These are phyloP conservation scores for Sympetrum striolatum DNA, from an alignment of 2,888 invertebrate species.

Conservation along the genomic window DNA sequence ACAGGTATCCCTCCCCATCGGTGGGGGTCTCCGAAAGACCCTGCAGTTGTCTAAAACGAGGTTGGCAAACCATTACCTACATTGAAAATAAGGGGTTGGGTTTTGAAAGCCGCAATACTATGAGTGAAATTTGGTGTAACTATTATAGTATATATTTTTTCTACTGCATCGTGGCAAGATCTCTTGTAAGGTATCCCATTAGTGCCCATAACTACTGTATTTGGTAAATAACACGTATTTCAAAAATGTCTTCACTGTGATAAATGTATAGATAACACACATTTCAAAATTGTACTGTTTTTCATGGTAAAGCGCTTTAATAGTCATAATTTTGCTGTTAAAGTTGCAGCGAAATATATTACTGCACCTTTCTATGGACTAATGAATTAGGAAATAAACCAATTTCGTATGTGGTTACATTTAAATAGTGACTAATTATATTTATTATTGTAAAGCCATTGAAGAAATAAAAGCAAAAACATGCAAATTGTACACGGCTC, in stretches of 20 bases:
- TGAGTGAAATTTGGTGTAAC: too few relatives aligned
- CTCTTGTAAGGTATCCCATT: too few relatives aligned
- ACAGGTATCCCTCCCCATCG: too few relatives aligned
- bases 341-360: background rate
- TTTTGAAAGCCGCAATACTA: too few relatives aligned
- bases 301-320: background rate
- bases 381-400: background rate
- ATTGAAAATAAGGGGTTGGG: too few relatives aligned
- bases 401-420: too few relatives aligned
- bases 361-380: background rate
- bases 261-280: constrained; percentile 4
- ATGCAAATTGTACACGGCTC: background rate
- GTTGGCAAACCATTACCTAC: too few relatives aligned
- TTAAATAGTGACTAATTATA: background rate
- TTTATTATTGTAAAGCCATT: background rate
- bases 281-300: background rate
- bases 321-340: background rate
- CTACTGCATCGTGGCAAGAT: too few relatives aligned
- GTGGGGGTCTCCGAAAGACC: too few relatives aligned
- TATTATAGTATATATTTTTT: too few relatives aligned
- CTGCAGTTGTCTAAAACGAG: too few relatives aligned
- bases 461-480: background rate
- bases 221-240: background rate
- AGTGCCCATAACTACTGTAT: background rate
- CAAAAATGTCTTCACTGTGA: background rate